Base-by-base conservation (phyloP, 1,140 invertebrate species). In the Lasioglossum albipes region DNA sequence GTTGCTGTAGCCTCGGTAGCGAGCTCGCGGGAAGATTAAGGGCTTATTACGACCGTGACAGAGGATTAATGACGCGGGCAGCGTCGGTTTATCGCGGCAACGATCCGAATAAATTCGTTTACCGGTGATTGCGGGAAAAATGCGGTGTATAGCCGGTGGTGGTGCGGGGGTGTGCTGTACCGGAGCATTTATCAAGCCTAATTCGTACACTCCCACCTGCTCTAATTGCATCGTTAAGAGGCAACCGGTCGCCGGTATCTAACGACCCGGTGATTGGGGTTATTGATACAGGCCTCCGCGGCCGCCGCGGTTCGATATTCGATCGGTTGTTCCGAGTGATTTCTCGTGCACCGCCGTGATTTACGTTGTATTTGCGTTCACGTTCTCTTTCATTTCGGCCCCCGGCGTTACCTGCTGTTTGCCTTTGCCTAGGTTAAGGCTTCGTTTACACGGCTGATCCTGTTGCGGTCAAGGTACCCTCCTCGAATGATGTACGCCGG, bases 31-130 rank as follows among this genome's bases (percentile, higher is more conserved):
- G 49, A 66, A 84, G 84, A 84, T 85, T 85, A 84, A 85, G 57
- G 82, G 72, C 84, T 85, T 85, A 85, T 85, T 85, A 85, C 82
- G 52, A 61, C 68, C 70, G 68, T 45, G 84, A 84, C 84, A 75
- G 82, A 69, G 68, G 83, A 84, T 85, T 85, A 84, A 85, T 85
- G 68, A 84, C 57, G 49, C 69, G 27, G 73, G 36, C 62, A 67
- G 68, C 45, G 61, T 41, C 69, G 59, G 72, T 85, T 65, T 76
- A 72, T 79, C 52, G 59, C 78, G 54, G 57, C 72, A 49, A 42
- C 68, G 68, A 62, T 36, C 57, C 62, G 79, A 81, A 81, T 85
- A 84, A 85, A 84, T 85, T 85, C 82, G 73, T 81, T 65, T 49
- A 75, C 73, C 68, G 67, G 80, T 85, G 20, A 57, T 20, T 18